Percentiles rank a stretch among this genome's conserved stretches.
Evolutionary conservation across 2,113 vertebrate genomes (phyloP).

Genomic region (Noctilio leporinus): DNA sequence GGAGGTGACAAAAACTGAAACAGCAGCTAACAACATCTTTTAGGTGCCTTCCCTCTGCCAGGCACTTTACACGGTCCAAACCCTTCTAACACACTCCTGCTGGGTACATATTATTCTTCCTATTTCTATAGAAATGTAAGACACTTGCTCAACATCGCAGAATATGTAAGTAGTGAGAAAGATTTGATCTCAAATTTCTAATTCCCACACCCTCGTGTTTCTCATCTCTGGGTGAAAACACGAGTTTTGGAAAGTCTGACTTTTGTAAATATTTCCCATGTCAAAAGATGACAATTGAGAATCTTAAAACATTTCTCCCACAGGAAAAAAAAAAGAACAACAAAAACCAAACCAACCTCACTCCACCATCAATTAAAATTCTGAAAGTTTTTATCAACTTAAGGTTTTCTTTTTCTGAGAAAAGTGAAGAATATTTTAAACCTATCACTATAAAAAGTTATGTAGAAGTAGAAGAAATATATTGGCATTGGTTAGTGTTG

Average conservation of each 20-base stretch:
- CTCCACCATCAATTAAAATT: not conserved
- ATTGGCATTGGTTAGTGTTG: not conserved
- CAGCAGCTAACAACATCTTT: not conserved
- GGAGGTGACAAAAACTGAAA: not conserved
- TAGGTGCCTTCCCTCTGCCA: not conserved
- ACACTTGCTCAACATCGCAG: not conserved
- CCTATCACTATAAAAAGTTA: not conserved
- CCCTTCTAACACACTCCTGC: not conserved
- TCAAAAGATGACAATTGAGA: not conserved
- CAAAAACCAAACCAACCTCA: too few species aligned
- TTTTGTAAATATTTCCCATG: not conserved
- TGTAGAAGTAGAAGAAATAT: not conserved
- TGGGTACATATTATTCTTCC: not conserved
- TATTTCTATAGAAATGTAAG: not conserved
- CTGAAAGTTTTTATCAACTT: not conserved
- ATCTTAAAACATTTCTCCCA: slow-evolving; percentile 13
- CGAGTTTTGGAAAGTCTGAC: not conserved
- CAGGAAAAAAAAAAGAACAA: too few species aligned
- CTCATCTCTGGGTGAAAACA: not conserved
- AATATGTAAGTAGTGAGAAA: not conserved
- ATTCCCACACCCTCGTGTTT: not conserved
- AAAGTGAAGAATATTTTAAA: not conserved
- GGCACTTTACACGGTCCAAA: not conserved
- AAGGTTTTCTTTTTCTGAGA: not conserved
- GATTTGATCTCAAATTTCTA: not conserved